phyloP scores from a whole-genome alignment of 2,888 invertebrate species.

The Selenia dentaria region DNA sequence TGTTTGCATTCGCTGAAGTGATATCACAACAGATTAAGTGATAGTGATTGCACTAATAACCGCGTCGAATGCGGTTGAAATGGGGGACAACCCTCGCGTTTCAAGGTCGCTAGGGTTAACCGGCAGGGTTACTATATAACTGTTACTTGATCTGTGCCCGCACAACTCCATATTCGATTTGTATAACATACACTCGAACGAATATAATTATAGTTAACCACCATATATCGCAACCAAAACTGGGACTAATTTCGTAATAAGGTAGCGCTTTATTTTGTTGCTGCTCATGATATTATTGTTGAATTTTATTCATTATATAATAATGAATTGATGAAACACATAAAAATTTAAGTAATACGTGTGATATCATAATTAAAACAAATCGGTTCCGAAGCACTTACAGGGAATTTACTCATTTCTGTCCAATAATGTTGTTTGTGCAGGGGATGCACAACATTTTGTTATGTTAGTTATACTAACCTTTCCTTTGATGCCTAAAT shows the following conservation, averaged over 20 bases:
- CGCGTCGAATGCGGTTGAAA: constrained; percentile 5
- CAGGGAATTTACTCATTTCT: too few species aligned
- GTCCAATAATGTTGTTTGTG: too few species aligned
- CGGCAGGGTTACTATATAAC: constrained; percentile 3
- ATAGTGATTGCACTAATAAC: constrained; percentile 9
- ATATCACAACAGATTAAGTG: background rate
- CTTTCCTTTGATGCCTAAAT: too few species aligned
- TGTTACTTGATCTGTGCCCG: constrained; percentile 18
- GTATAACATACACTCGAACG: constrained; percentile 6
- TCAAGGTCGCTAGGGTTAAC: constrained; percentile 37
- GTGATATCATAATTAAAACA: too few species aligned
- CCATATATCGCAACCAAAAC: too few species aligned
- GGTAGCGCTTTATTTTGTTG: background rate
- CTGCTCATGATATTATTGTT: background rate
- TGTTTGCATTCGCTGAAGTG: constrained; percentile 1
- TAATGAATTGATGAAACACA: too few species aligned
- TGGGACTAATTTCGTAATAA: background rate
- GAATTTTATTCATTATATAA: too few species aligned
- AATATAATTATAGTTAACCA: too few species aligned
- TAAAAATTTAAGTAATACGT: too few species aligned
- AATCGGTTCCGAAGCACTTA: too few species aligned
- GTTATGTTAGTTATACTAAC: too few species aligned
- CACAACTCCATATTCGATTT: constrained; percentile 21
- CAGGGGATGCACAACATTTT: too few species aligned
- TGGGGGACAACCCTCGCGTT: constrained; percentile 6